Conservation (phyloP, 53 echinoderm and acorn worm genomes). For the Actinopyga echinites region DNA sequence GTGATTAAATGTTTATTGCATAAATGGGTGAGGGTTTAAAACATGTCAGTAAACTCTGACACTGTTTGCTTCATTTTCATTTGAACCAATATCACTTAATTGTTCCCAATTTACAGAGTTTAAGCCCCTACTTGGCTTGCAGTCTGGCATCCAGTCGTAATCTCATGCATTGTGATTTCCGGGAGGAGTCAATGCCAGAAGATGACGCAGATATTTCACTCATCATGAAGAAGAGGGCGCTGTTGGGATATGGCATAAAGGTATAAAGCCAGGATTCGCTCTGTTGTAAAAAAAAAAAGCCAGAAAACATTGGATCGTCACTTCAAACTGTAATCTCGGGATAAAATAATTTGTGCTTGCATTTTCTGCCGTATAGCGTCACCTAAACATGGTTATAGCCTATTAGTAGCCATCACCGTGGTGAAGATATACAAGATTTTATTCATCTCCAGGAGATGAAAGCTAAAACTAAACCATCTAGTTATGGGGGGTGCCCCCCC, state of each 20-base stretch:
- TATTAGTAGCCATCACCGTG: too few relatives aligned
- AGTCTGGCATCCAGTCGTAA: conserved; percentile 81
- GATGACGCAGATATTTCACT: conserved; percentile 75
- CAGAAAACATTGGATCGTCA: too few relatives aligned
- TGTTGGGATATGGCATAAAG: conserved; percentile 75
- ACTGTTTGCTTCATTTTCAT: neutral
- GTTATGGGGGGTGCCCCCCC: too few relatives aligned
- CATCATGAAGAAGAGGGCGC: conserved; percentile 79
- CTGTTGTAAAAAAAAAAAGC: neutral
- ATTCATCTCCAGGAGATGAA: too few relatives aligned
- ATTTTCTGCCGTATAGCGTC: too few relatives aligned
- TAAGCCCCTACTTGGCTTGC: conserved; percentile 77
- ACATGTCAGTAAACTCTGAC: neutral
- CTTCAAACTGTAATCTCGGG: too few relatives aligned
- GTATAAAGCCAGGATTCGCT: conserved; percentile 3
- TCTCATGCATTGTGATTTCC: conserved; percentile 66
- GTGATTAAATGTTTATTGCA: too few relatives aligned
- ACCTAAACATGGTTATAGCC: too few relatives aligned
- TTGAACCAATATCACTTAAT: neutral
- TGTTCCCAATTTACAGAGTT: conserved; percentile 46
- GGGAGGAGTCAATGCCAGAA: conserved; percentile 3
- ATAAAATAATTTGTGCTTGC: too few relatives aligned
- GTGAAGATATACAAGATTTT: too few relatives aligned
- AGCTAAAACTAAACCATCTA: too few relatives aligned
- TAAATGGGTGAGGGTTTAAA: too few relatives aligned